phyloP scores from a whole-genome alignment of 2,797 vertebrate genomes.

The Crenichthys baileyi region DNA sequence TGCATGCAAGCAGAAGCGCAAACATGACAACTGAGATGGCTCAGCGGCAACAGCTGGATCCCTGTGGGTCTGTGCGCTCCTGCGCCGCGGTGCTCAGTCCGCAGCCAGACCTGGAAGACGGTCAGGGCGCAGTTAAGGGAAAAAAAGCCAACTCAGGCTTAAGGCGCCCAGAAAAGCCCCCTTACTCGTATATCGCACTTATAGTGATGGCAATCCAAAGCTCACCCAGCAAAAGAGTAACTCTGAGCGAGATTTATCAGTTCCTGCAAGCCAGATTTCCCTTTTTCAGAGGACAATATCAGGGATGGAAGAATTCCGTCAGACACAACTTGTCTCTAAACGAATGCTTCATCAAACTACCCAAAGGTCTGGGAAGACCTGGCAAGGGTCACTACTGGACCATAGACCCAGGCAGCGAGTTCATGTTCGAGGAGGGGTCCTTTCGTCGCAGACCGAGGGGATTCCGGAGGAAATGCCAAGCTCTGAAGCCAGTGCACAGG shows the following conservation, averaged over 20 bases:
- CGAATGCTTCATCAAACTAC: constrained; percentile 96
- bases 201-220: constrained; percentile 98
- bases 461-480: constrained; percentile 94
- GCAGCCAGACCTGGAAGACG: constrained; percentile 80
- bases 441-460: constrained; percentile 95
- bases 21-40: constrained; percentile 87
- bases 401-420: constrained; percentile 95
- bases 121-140: constrained; percentile 72
- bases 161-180: constrained; percentile 93
- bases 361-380: constrained; percentile 92
- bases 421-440: constrained; percentile 98
- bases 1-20: constrained; percentile 15
- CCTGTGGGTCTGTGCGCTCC: constrained; percentile 79
- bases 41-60: constrained; percentile 80
- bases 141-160: constrained; percentile 90
- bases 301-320: constrained; percentile 98
- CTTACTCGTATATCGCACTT: constrained; percentile 95
- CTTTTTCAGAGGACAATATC: constrained; percentile 95
- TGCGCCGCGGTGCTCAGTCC: constrained; percentile 82
- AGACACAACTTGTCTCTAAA: constrained; percentile 96
- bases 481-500: constrained; percentile 93
- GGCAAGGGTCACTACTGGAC: constrained; percentile 98
- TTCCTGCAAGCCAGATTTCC: constrained; percentile 94
- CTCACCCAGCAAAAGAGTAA: constrained; percentile 91
- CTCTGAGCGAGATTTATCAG: constrained; percentile 96